A percentile compares a stretch with the other conserved stretches of the same genome.
phyloP scores from a whole-genome alignment of 2,888 invertebrate genomes.

The Onchidella celtica region DNA sequence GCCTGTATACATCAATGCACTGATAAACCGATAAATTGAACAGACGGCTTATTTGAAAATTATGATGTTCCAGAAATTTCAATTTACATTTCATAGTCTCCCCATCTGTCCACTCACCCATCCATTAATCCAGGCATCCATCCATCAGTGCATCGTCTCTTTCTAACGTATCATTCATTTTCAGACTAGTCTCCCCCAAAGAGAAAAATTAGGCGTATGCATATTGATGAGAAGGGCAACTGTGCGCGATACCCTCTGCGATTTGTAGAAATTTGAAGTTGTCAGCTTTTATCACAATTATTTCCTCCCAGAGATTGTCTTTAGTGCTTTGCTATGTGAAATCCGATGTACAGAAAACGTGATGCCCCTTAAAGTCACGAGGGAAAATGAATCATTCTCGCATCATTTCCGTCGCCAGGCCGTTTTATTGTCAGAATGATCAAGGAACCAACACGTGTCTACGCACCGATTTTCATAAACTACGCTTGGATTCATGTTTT shows the following conservation, averaged over 20 bases:
- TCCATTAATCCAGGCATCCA: neutral
- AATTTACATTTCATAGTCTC: no score
- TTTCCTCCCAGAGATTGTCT: constrained; percentile 28
- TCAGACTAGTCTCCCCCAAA: neutral
- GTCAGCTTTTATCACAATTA: constrained; percentile 35
- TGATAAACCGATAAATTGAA: no score
- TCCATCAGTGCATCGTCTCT: neutral
- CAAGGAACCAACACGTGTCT: constrained; percentile 23
- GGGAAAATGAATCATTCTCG: constrained; percentile 34
- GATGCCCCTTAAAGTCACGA: constrained; percentile 1
- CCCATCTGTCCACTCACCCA: neutral
- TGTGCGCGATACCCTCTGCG: constrained; percentile 6
- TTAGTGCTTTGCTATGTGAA: neutral
- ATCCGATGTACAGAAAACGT: constrained; percentile 19
- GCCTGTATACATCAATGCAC: no score
- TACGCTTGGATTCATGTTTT: neutral
- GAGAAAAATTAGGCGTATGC: no score
- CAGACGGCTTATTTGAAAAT: no score
- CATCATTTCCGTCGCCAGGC: constrained; percentile 10
- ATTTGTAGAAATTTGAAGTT: constrained; percentile 30
- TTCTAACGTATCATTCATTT: neutral
- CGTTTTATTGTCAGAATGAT: constrained; percentile 4
- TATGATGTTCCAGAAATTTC: no score
- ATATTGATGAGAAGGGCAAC: constrained; percentile 33
- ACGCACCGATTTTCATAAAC: neutral